Base-by-base conservation (phyloP, 1,140 invertebrate genomes). In the Bombus confusus region DNA sequence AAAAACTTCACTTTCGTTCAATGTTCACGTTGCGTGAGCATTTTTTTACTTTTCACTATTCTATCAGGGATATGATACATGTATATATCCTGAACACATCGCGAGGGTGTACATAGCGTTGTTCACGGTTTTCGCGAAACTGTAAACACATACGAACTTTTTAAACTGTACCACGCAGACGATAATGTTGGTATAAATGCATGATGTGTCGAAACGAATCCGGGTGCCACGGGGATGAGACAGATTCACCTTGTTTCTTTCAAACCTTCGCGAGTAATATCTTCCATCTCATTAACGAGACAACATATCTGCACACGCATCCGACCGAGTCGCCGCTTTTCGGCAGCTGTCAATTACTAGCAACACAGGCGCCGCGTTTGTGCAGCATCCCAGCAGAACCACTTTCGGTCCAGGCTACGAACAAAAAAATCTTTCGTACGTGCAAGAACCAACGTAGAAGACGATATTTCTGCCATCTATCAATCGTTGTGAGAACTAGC, bases 311-410 rank as follows among this genome's bases (percentile, higher is more conserved):
- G 43, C 43, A 68, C 47, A 34, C 74, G 41, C 77, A 72, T 82
- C 73, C 43, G 43, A 68, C 34, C 78, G 73, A 87, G 75, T 91
- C 86, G 93, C 88, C 87, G 88, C 90, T 93, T 93, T 93, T 93
- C 92, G 93, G 91, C 92, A 92, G 92, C 93, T 93, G 93, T 94
- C 93, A 94, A 93, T 92, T 93, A 94, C 89, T 87, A 83, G 91
- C 81, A 88, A 91, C 90, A 88, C 89, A 87, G 87, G 87, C 89
- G 83, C 90, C 84, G 91, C 87, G 87, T 88, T 87, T 86, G 68
- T 91, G 84, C 92, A 93, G 91, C 92, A 93, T 93, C 92, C 89
- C 75, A 80, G 78, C 80, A 82, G 80, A 83, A 89, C 88, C 83
- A 79, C 88, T 91, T 83, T 91, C 86, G 91, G 90, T 91, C 90